Evolutionary conservation across 2,888 invertebrate genomes (phyloP).

Genomic region (Papilio elwesi): DNA sequence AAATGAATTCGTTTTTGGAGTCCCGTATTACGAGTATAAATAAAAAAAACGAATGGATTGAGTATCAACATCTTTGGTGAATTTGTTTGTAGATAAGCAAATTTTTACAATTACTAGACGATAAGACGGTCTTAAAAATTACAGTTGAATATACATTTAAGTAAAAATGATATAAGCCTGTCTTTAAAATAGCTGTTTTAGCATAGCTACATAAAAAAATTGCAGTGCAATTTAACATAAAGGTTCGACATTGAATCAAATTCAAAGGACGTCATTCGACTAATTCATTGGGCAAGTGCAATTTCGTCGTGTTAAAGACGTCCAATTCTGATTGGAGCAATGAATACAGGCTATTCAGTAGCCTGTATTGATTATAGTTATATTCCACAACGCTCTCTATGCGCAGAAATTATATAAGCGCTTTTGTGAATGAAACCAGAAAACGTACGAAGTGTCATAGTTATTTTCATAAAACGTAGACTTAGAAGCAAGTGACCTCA

Average conservation of each 20-base stretch:
- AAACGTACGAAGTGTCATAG: neutral
- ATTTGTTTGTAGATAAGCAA: no score
- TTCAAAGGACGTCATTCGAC: conserved; percentile 11
- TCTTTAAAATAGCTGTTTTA: neutral
- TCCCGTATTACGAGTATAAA: neutral
- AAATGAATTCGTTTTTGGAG: neutral
- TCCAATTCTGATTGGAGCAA: conserved; percentile 7
- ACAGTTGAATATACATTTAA: neutral
- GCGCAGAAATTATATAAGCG: no score
- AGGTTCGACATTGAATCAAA: conserved; percentile 14
- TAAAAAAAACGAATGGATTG: neutral
- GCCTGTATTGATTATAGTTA: neutral
- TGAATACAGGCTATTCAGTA: neutral
- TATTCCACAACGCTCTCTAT: no score
- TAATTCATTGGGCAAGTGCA: conserved; percentile 19
- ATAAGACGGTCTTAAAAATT: neutral
- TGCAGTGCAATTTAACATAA: neutral
- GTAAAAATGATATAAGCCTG: neutral
- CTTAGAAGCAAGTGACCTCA: neutral
- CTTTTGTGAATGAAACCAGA: neutral
- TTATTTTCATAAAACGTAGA: no score
- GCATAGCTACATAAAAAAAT: neutral
- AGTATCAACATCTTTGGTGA: neutral
- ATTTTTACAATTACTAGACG: no score
- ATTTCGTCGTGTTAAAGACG: conserved; percentile 20